Evolutionary conservation across 2,888 invertebrate genomes (phyloP).

Genomic region (Zygothrica quintamaculata): DNA sequence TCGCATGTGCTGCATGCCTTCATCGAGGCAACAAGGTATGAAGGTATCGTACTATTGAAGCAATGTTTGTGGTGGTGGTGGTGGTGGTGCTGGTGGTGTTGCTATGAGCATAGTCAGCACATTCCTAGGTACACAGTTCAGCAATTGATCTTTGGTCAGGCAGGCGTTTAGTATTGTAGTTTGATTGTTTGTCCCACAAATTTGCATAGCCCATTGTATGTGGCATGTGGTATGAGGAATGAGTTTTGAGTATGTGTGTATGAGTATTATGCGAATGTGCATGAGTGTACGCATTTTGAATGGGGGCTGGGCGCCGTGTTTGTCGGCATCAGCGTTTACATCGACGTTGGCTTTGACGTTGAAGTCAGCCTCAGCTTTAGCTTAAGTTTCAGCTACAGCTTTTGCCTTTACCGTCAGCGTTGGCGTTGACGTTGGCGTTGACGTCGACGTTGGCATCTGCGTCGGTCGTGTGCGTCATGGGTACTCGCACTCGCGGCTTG

Average conservation of each 20-base stretch:
- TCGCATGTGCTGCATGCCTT: neutral
- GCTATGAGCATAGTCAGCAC: no score
- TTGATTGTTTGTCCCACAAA: conserved; percentile 68
- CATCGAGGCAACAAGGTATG: neutral
- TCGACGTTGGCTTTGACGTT: conserved; percentile 9
- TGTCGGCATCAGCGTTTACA: neutral
- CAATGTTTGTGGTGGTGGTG: neutral
- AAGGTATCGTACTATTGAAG: no score
- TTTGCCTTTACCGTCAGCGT: conserved; percentile 69
- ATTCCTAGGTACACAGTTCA: conserved; percentile 34
- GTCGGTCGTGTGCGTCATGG: conserved; percentile 71
- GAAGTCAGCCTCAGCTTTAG: conserved; percentile 26
- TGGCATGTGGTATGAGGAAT: neutral
- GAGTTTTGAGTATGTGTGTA: neutral
- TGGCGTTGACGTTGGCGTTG: conserved; percentile 28
- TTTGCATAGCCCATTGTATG: conserved; percentile 71
- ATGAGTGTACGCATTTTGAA: conserved; percentile 45
- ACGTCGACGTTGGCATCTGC: conserved; percentile 25
- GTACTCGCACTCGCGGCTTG: conserved; percentile 51
- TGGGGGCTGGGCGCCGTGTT: conserved; percentile 39
- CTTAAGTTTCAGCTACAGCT: conserved; percentile 20
- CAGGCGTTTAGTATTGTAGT: conserved; percentile 55
- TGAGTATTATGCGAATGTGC: conserved; percentile 8
- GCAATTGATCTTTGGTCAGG: conserved; percentile 73
- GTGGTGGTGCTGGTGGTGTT: neutral